Conservation (phyloP, 2,113 vertebrate species). For the Pristiophorus japonicus region DNA sequence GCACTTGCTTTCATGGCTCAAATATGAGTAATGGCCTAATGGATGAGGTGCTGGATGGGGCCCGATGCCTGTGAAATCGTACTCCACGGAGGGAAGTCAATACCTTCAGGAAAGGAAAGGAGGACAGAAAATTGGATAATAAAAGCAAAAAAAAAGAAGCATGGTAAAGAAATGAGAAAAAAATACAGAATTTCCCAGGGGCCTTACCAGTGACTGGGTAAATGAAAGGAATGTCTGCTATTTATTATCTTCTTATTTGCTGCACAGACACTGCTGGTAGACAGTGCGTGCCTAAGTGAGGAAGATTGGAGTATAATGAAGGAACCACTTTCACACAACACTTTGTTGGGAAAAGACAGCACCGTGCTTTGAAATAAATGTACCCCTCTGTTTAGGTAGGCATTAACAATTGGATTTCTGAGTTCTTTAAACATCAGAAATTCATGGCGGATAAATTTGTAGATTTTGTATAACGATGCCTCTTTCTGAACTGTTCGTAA, state of each 20-base stretch:
- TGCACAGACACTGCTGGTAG: neutral
- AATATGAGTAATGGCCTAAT: neutral
- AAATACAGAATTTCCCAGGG: constrained; percentile 8
- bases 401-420: neutral
- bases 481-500: neutral
- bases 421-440: neutral
- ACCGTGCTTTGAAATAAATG: constrained; percentile 9
- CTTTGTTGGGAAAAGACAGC: neutral
- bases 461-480: neutral
- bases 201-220: neutral
- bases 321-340: neutral
- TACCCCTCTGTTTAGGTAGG: neutral
- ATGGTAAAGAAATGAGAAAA: neutral
- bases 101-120: neutral
- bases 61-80: neutral
- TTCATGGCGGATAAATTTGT: neutral
- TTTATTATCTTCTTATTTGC: constrained; percentile 20
- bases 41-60: neutral
- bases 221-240: constrained; percentile 2
- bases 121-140: neutral
- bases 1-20: neutral
- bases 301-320: neutral
- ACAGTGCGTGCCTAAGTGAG: neutral
- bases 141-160: neutral
- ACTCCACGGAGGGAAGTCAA: neutral